phyloP scores from a whole-genome alignment of 2,113 vertebrate species.

The Brachionichthys hirsutus region DNA sequence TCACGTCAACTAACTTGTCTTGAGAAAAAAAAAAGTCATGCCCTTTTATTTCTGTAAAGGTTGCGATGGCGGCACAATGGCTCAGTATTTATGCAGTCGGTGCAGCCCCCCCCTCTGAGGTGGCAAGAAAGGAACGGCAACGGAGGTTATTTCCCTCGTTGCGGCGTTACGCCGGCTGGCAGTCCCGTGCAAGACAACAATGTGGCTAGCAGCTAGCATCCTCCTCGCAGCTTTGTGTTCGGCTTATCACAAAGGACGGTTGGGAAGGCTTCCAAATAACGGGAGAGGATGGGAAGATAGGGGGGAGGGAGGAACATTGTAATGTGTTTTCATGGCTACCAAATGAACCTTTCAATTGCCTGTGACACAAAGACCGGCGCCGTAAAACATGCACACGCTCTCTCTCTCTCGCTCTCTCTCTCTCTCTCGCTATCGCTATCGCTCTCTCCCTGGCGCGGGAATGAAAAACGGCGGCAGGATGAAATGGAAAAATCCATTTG shows the following conservation, averaged over 20 bases:
- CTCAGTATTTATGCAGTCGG: conserved; percentile 27
- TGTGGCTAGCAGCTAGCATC: conserved; percentile 52
- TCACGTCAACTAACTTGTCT: conserved; percentile 46
- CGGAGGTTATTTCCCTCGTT: conserved; percentile 54
- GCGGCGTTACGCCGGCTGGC: conserved; percentile 50
- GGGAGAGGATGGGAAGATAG: conserved; percentile 31
- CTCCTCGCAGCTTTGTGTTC: conserved; percentile 51
- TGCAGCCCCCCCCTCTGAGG: conserved; percentile 24
- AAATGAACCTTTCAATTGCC: conserved; percentile 42
- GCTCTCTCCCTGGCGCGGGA: conserved; percentile 30
- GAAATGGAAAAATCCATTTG: conserved; percentile 35
- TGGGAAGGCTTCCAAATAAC: conserved; percentile 58
- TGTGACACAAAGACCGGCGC: conserved; percentile 37
- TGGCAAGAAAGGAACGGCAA: conserved; percentile 34
- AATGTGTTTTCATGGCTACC: conserved; percentile 42
- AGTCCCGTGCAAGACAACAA: conserved; percentile 51
- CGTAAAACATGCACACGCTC: conserved; percentile 16
- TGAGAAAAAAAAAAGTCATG: conserved; percentile 49
- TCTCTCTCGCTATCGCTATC: no score
- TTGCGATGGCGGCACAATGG: conserved; percentile 32
- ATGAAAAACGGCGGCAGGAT: conserved; percentile 19
- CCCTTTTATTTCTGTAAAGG: conserved; percentile 60
- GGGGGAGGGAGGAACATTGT: conserved; percentile 35
- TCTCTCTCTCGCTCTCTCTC: not conserved
- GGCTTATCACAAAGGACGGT: conserved; percentile 63